Conservation (phyloP, 35 echinoderm and acorn worm genomes). For the Acanthaster planci region DNA sequence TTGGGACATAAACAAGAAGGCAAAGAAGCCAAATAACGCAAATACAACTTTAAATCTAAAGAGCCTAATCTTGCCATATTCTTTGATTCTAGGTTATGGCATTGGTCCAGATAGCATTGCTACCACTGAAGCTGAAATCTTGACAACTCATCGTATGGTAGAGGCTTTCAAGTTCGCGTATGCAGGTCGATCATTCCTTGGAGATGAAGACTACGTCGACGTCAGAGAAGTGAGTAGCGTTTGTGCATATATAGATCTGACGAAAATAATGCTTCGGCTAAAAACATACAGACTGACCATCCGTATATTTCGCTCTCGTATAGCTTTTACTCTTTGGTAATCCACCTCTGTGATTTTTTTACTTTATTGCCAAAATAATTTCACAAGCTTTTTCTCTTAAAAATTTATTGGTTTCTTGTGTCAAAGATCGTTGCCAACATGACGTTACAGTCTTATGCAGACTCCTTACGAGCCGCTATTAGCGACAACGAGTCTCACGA, state of each 20-base stretch:
- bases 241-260: too few species aligned
- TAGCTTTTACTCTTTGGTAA: too few species aligned
- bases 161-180: conserved; percentile 71
- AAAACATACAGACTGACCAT: too few species aligned
- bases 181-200: conserved; percentile 50
- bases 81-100: conserved; percentile 9
- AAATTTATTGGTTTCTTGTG: not conserved
- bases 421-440: conserved; percentile 73
- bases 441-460: conserved; percentile 70
- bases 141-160: conserved; percentile 34
- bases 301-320: too few species aligned
- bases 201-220: conserved; percentile 78
- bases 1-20: too few species aligned
- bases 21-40: too few species aligned
- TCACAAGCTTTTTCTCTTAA: too few species aligned
- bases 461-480: conserved; percentile 57
- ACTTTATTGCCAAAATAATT: too few species aligned
- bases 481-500: conserved; percentile 68
- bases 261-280: too few species aligned
- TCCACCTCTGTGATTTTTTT: too few species aligned
- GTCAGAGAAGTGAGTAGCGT: conserved; percentile 49
- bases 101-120: not conserved
- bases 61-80: too few species aligned
- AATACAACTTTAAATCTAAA: too few species aligned
- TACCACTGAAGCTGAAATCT: not conserved